Percentiles rank a stretch among this genome's conserved stretches.
Conservation (phyloP, 1,140 invertebrate genomes). For the Aethina tumida region DNA sequence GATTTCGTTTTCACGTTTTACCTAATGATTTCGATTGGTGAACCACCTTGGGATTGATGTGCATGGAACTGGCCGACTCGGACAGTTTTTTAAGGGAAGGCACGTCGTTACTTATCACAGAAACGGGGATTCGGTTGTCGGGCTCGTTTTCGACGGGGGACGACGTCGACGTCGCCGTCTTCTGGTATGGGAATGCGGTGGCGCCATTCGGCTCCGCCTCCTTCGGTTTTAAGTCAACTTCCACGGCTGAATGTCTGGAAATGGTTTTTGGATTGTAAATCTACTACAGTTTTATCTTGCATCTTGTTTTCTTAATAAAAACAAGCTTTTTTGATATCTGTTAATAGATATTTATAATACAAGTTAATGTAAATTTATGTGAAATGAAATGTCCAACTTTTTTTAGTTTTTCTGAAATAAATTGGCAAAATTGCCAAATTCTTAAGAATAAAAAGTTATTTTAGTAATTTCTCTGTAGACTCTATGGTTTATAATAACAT, state of each 20-base stretch:
- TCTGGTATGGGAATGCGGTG: slow-evolving; percentile 9
- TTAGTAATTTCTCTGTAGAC: too few species aligned
- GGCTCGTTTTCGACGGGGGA: slow-evolving; percentile 9
- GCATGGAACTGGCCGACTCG: slow-evolving; percentile 19
- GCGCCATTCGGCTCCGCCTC: slow-evolving; percentile 14
- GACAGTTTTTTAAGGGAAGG: slow-evolving; percentile 28
- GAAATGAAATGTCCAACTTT: slow-evolving; percentile 2
- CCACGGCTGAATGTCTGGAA: slow-evolving; percentile 31
- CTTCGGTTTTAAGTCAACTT: slow-evolving; percentile 30
- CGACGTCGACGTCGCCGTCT: slow-evolving; percentile 7
- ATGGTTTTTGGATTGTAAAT: neutral
- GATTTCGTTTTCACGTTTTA: slow-evolving; percentile 6
- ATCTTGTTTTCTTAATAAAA: neutral
- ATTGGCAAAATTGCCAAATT: neutral
- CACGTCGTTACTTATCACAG: slow-evolving; percentile 32
- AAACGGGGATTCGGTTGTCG: slow-evolving; percentile 16
- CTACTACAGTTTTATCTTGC: neutral
- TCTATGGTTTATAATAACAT: too few species aligned
- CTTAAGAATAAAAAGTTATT: too few species aligned
- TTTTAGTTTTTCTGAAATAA: neutral
- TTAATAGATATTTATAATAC: neutral
- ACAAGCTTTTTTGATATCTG: neutral
- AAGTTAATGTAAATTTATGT: neutral
- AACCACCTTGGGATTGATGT: slow-evolving; percentile 14
- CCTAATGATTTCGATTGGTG: slow-evolving; percentile 20